Evolutionary conservation across 2,888 invertebrate species (phyloP).

Genomic region (Anaspis maculata): DNA sequence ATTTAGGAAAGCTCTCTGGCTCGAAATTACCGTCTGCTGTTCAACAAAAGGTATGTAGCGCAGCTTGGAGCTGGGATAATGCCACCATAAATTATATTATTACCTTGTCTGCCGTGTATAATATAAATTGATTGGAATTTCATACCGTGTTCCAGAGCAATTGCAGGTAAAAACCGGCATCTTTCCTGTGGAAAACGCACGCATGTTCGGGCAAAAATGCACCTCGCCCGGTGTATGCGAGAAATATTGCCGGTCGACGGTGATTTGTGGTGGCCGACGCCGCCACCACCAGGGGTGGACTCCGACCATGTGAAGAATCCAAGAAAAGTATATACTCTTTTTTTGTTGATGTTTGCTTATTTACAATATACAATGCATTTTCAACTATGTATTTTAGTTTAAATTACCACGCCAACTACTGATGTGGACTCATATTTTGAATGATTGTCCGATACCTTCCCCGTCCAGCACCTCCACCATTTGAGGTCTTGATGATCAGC

Average conservation of each 20-base stretch:
- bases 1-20: slow-evolving; percentile 24
- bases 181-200: slow-evolving; percentile 33
- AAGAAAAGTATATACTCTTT: no score
- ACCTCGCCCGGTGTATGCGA: no score
- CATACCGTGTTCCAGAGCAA: slow-evolving; percentile 41
- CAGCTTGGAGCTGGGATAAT: slow-evolving; percentile 32
- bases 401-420: no score
- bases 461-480: no score
- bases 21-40: slow-evolving; percentile 28
- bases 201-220: slow-evolving; percentile 33
- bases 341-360: no score
- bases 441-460: no score
- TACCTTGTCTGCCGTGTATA: slow-evolving; percentile 43
- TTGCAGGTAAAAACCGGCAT: slow-evolving; percentile 37
- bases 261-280: slow-evolving; percentile 27
- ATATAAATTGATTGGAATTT: slow-evolving; percentile 45
- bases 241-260: slow-evolving; percentile 35
- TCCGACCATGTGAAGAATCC: no score
- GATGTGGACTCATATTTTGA: no score
- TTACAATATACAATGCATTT: no score
- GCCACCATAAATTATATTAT: slow-evolving; percentile 44
- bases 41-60: slow-evolving; percentile 35
- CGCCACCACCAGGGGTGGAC: no score
- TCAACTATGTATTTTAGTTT: no score
- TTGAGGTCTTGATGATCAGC: no score